Conservation (phyloP, 2,797 vertebrate species). For the Onychomys leucogaster region DNA sequence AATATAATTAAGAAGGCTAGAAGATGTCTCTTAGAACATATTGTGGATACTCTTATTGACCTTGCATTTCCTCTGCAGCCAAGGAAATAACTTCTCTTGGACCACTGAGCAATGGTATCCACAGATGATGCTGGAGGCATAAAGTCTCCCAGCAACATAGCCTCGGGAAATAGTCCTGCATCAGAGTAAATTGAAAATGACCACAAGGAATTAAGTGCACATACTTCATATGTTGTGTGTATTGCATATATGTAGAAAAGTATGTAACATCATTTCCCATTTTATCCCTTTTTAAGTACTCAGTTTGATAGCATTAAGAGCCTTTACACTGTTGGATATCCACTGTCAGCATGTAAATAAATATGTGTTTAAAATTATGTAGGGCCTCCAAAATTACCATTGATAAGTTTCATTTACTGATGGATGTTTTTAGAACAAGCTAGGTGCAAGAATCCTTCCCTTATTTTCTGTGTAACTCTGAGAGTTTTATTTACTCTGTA, state of each 20-base stretch:
- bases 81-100: background rate
- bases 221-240: background rate
- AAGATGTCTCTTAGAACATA: background rate
- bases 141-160: background rate
- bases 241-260: background rate
- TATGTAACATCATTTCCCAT: background rate
- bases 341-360: background rate
- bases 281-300: background rate
- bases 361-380: background rate
- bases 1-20: background rate
- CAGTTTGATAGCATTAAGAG: background rate
- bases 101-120: background rate
- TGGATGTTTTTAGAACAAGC: background rate
- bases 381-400: background rate
- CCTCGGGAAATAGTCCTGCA: background rate
- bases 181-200: constrained; percentile 7
- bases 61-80: background rate
- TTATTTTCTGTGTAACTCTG: background rate
- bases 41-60: background rate
- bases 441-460: background rate
- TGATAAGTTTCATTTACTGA: background rate
- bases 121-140: background rate
- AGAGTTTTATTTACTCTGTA: constrained; percentile 25
- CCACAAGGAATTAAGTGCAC: background rate
- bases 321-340: background rate